Conservation (phyloP, 1,140 invertebrate genomes). For the Helicoverpa armigera region DNA sequence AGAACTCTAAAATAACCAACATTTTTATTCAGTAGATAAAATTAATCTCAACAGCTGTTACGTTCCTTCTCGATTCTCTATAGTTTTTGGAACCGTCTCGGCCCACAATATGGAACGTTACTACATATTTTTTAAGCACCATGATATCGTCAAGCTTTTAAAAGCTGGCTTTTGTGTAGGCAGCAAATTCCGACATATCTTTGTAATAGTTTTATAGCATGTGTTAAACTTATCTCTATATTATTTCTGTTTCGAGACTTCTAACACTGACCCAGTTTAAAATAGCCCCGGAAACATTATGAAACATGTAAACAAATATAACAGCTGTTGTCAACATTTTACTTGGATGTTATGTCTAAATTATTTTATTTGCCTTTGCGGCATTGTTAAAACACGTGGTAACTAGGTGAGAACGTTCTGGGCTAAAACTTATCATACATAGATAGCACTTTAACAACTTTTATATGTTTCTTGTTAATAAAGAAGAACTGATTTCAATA, state of each 20-base stretch:
- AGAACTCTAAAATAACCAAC: conserved; percentile 57
- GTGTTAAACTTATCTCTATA: neutral
- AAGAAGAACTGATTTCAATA: no score
- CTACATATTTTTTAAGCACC: conserved; percentile 20
- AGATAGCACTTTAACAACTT: no score
- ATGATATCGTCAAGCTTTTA: conserved; percentile 15
- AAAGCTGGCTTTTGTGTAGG: neutral
- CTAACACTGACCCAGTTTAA: conserved; percentile 15
- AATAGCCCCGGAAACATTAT: conserved; percentile 13
- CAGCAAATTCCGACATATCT: neutral
- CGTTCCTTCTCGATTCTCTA: conserved; percentile 47
- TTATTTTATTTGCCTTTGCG: neutral
- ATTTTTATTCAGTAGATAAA: conserved; percentile 70
- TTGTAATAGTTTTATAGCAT: conserved; percentile 10
- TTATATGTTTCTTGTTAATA: no score
- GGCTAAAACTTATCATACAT: no score
- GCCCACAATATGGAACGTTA: conserved; percentile 6
- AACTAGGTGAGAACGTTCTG: no score
- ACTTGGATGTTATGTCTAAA: conserved; percentile 13
- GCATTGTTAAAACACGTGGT: neutral
- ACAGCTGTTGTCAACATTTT: conserved; percentile 16
- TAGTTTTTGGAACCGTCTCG: conserved; percentile 9
- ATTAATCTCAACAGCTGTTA: conserved; percentile 77
- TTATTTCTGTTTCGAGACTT: neutral
- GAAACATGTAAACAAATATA: conserved; percentile 17